These are phyloP conservation scores for Rhynchophorus ferrugineus DNA, from an alignment of 1,140 invertebrate species.

Conservation along the genomic window DNA sequence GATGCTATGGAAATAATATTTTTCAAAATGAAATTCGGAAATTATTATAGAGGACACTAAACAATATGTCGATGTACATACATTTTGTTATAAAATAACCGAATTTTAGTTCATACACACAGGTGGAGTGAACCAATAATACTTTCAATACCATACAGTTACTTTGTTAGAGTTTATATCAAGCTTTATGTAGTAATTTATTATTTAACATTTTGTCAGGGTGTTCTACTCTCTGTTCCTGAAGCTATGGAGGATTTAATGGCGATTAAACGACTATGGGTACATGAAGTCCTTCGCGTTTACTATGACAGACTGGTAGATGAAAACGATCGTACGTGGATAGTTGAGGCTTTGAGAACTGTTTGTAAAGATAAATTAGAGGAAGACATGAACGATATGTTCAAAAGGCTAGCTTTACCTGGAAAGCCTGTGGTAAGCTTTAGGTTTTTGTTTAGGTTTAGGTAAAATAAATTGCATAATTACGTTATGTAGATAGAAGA, in stretches of 20 bases:
- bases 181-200: too few relatives aligned
- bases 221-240: constrained; percentile 84
- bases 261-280: constrained; percentile 87
- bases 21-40: too few relatives aligned
- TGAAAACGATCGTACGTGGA: constrained; percentile 71
- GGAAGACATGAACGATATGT: constrained; percentile 43
- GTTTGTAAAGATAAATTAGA: constrained; percentile 49
- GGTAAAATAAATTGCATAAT: not conserved
- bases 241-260: constrained; percentile 83
- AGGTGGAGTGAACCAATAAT: too few relatives aligned
- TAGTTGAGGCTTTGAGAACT: constrained; percentile 58
- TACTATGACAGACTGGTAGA: constrained; percentile 91
- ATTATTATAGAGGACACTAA: too few relatives aligned
- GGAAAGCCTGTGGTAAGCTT: constrained; percentile 28
- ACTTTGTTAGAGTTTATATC: too few relatives aligned
- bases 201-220: constrained; percentile 45
- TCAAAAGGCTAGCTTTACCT: constrained; percentile 39
- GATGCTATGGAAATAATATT: too few relatives aligned
- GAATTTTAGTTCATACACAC: too few relatives aligned
- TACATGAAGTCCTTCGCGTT: constrained; percentile 88
- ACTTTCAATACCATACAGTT: too few relatives aligned
- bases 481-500: constrained; percentile 54
- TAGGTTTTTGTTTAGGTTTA: not conserved
- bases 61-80: too few relatives aligned
- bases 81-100: too few relatives aligned